phyloP scores from a whole-genome alignment of 2,113 vertebrate genomes.

The Apteryx owenii region DNA sequence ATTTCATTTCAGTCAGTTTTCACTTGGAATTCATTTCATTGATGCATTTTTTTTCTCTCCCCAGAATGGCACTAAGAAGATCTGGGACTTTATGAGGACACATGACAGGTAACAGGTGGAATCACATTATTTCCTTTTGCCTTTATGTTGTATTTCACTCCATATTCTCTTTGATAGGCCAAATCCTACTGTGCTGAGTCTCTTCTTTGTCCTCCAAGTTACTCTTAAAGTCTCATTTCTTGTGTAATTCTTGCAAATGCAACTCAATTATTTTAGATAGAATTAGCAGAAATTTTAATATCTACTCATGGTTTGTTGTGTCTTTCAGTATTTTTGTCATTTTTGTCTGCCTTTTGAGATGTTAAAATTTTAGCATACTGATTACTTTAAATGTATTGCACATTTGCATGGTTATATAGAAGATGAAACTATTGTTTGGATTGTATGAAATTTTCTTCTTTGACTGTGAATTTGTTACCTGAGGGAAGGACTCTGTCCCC shows the following conservation, averaged over 20 bases:
- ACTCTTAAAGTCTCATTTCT: background rate
- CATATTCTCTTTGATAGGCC: background rate
- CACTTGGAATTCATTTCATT: background rate
- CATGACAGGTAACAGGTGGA: conserved; percentile 86
- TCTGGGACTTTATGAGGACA: conserved; percentile 92
- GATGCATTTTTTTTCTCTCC: background rate
- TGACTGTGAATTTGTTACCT: background rate
- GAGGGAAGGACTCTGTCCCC: background rate
- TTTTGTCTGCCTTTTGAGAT: background rate
- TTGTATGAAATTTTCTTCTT: background rate
- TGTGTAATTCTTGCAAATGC: background rate
- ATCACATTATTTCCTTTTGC: background rate
- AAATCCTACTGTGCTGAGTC: background rate
- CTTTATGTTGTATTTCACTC: background rate
- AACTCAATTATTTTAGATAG: background rate
- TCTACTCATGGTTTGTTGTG: background rate
- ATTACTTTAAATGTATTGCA: background rate
- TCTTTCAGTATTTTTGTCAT: background rate
- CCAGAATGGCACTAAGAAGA: conserved; percentile 90
- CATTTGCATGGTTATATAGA: background rate
- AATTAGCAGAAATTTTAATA: background rate
- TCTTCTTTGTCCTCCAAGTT: background rate
- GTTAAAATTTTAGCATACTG: background rate
- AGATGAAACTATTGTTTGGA: background rate
- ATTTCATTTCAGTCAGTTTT: background rate